Percentiles rank a stretch among this genome's conserved stretches.
These are phyloP conservation scores for Notarius lentiginosus DNA, from an alignment of 2,113 vertebrate species.

Conservation along the genomic window DNA sequence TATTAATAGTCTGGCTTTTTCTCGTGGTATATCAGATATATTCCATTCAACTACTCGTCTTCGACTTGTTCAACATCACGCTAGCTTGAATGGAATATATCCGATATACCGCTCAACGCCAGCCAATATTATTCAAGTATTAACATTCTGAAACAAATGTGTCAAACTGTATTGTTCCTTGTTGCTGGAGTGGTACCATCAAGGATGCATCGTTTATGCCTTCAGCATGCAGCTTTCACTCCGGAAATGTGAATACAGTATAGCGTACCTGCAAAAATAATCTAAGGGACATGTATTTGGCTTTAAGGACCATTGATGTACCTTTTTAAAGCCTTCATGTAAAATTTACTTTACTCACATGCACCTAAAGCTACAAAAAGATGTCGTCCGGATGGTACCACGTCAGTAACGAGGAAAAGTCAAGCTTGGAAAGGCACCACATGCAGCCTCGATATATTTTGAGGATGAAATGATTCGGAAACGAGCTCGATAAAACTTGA, in stretches of 20 bases:
- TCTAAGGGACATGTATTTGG: neutral
- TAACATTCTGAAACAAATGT: neutral
- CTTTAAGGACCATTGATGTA: neutral
- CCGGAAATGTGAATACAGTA: neutral
- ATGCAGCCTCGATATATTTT: neutral
- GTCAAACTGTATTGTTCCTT: neutral
- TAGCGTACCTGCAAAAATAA: neutral
- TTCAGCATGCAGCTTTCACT: neutral
- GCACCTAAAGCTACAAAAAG: neutral
- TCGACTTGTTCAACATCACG: too few relatives aligned
- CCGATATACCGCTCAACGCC: too few relatives aligned
- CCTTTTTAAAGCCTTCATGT: neutral
- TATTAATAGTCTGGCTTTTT: too few relatives aligned
- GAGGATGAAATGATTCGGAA: neutral
- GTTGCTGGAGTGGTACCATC: neutral
- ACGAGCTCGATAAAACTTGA: neutral
- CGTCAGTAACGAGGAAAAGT: neutral
- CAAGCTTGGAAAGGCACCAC: neutral
- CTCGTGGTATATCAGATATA: too few relatives aligned
- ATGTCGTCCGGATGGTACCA: neutral
- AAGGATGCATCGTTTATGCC: neutral
- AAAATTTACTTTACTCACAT: neutral
- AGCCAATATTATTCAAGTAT: too few relatives aligned
- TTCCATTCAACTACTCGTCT: too few relatives aligned
- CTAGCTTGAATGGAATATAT: too few relatives aligned